phyloP scores from a whole-genome alignment of 2,113 vertebrate species.

The Ictalurus punctatus region DNA sequence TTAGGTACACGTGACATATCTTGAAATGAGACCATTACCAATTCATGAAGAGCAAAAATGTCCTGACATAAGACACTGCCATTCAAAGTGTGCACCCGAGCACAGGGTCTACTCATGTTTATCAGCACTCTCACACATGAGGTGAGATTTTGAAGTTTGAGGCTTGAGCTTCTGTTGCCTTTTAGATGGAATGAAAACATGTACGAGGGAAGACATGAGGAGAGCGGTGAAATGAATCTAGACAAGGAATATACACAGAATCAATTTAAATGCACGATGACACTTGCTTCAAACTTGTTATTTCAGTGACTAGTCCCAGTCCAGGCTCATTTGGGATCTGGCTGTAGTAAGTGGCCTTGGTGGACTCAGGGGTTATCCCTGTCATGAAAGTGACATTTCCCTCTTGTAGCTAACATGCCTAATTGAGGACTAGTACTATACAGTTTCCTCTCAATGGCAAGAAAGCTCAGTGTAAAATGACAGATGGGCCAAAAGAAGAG shows the following conservation, averaged over 20 bases:
- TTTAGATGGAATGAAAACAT: constrained; percentile 10
- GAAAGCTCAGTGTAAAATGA: constrained; percentile 46
- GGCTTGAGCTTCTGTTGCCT: neutral
- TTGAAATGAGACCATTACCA: constrained; percentile 82
- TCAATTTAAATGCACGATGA: neutral
- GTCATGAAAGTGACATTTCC: constrained; percentile 51
- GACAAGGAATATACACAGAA: neutral
- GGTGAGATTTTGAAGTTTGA: constrained; percentile 14
- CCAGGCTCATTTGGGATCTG: constrained; percentile 38
- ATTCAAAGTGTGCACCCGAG: constrained; percentile 64
- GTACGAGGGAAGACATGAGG: neutral
- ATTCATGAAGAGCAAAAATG: constrained; percentile 69
- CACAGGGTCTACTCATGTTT: constrained; percentile 10
- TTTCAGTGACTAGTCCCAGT: constrained; percentile 5
- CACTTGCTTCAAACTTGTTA: neutral
- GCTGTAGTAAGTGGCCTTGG: constrained; percentile 39
- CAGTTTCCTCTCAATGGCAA: constrained; percentile 35
- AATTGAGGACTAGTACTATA: constrained; percentile 49
- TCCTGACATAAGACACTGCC: constrained; percentile 73
- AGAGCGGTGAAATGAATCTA: constrained; percentile 3
- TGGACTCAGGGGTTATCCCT: constrained; percentile 37
- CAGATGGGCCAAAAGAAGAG: constrained; percentile 52
- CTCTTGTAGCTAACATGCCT: constrained; percentile 51
- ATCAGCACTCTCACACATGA: constrained; percentile 1
- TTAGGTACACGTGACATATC: constrained; percentile 75